Percentiles rank a stretch among this genome's conserved stretches.
phyloP scores from a whole-genome alignment of 1,140 invertebrate species.

The Orussus abietinus region DNA sequence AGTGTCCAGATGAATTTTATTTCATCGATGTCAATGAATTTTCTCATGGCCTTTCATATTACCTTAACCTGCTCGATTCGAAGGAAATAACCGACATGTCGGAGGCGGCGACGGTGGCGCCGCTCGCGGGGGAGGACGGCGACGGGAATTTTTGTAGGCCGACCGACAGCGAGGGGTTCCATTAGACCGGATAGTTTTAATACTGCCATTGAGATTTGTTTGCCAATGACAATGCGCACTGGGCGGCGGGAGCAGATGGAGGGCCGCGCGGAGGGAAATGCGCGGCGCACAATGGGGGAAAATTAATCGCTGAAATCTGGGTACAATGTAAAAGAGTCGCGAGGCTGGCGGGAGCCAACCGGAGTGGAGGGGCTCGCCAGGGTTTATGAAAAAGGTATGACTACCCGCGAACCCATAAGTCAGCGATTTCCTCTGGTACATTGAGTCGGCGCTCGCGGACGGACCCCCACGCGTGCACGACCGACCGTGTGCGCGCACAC shows the following conservation, averaged over 20 bases:
- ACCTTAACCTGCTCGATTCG: no score
- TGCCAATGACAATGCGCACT: slow-evolving; percentile 46
- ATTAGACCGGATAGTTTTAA: slow-evolving; percentile 46
- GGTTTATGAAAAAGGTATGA: slow-evolving; percentile 45
- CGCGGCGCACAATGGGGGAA: slow-evolving; percentile 35
- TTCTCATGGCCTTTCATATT: no score
- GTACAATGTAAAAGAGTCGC: slow-evolving; percentile 49
- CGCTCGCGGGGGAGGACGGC: no score
- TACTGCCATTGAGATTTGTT: slow-evolving; percentile 48
- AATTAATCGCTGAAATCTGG: slow-evolving; percentile 52
- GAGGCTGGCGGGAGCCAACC: slow-evolving; percentile 25
- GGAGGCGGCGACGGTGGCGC: no score
- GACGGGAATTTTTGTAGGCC: no score
- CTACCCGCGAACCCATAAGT: slow-evolving; percentile 41
- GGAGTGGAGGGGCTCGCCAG: slow-evolving; percentile 32
- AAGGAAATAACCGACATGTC: no score
- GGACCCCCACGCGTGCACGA: no score
- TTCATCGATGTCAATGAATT: no score
- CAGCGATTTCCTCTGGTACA: slow-evolving; percentile 45
- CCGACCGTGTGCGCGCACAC: no score
- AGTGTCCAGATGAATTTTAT: no score
- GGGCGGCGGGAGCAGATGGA: slow-evolving; percentile 16
- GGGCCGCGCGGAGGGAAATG: slow-evolving; percentile 40
- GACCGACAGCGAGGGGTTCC: slow-evolving; percentile 29
- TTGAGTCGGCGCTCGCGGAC: slow-evolving; percentile 35